phyloP scores from a whole-genome alignment of 64 coral and sea anemone genomes.

The Platygyra sinensis region DNA sequence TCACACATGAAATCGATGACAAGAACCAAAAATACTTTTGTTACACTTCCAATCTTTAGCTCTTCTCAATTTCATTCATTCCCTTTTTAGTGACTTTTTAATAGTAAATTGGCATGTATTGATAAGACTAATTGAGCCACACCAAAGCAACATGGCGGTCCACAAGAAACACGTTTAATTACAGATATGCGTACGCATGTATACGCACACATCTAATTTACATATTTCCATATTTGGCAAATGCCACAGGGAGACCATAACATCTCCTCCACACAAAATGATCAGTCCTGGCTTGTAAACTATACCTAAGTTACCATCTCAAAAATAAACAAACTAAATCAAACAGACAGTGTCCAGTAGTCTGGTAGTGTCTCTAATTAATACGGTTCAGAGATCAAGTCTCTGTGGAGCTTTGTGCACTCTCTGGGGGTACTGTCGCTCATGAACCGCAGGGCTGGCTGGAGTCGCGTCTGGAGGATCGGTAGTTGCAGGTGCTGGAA shows the following conservation, averaged over 20 bases:
- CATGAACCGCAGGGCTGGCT: not conserved
- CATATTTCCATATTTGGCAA: not conserved
- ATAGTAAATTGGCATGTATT: not conserved
- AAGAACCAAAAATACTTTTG: too few species aligned
- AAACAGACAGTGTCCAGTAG: not conserved
- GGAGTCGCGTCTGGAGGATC: constrained; percentile 16
- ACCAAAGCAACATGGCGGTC: constrained; percentile 1
- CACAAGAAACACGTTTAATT: not conserved
- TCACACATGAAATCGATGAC: too few species aligned
- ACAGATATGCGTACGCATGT: constrained; percentile 5
- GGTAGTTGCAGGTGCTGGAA: constrained; percentile 20
- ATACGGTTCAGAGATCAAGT: constrained; percentile 42
- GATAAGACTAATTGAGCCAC: not conserved
- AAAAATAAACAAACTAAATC: not conserved
- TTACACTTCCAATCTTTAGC: too few species aligned
- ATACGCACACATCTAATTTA: not conserved
- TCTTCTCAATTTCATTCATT: too few species aligned
- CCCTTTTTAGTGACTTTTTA: too few species aligned
- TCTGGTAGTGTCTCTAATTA: not conserved
- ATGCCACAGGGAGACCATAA: constrained; percentile 22
- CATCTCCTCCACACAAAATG: constrained; percentile 33
- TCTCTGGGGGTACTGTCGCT: constrained; percentile 52
- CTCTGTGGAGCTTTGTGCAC: constrained; percentile 1
- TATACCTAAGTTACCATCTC: not conserved
- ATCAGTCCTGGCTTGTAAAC: not conserved